These are phyloP conservation scores for Aix galericulata DNA, from an alignment of 2,113 vertebrate species.

Conservation along the genomic window DNA sequence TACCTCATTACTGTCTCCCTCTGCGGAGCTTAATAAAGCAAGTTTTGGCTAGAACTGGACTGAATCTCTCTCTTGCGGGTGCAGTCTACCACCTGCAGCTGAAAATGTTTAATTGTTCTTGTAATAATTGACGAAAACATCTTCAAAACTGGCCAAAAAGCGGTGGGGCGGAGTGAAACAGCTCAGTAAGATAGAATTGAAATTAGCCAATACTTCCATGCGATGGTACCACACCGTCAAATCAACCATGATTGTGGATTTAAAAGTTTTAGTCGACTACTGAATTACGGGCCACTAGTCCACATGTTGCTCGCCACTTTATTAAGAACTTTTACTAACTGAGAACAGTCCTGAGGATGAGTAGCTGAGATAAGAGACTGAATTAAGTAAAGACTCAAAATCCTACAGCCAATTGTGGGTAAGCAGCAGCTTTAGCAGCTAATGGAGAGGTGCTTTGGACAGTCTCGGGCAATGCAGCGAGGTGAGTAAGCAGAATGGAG, in stretches of 20 bases:
- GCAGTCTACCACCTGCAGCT: not conserved
- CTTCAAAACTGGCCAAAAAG: not conserved
- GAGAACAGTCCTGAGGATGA: not conserved
- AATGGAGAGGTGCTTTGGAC: not conserved
- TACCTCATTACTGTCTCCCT: not conserved
- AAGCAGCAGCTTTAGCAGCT: not conserved
- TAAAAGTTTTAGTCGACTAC: not conserved
- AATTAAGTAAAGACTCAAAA: not conserved
- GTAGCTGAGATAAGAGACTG: not conserved
- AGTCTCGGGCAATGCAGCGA: not conserved
- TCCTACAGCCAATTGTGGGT: fast-evolving
- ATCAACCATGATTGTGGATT: not conserved
- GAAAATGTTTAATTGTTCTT: not conserved
- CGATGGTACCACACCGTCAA: not conserved
- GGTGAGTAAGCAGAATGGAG: not conserved
- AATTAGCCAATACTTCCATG: not conserved
- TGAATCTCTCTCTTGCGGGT: not conserved
- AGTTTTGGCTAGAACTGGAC: not conserved
- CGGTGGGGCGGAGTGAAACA: not conserved
- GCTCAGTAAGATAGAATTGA: not conserved
- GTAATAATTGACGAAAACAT: not conserved
- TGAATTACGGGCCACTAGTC: not conserved
- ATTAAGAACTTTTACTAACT: not conserved
- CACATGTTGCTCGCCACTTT: not conserved
- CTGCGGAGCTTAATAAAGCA: not conserved